phyloP scores from a whole-genome alignment of 2,797 vertebrate species.

The Enteromius fasciolatus region DNA sequence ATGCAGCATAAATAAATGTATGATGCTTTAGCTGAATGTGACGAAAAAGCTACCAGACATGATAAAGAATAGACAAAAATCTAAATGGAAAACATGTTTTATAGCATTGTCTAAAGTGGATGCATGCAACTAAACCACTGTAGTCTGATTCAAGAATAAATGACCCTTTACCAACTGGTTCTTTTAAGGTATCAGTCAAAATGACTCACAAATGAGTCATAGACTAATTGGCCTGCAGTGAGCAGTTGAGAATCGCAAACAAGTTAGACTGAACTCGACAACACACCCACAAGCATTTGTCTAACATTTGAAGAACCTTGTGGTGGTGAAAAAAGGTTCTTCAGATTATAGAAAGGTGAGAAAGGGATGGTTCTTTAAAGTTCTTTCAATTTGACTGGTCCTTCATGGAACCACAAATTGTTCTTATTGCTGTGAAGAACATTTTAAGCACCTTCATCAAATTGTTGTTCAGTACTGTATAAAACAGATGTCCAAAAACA shows the following conservation, averaged over 20 bases:
- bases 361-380: too few species aligned
- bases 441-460: not conserved
- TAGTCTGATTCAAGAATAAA: not conserved
- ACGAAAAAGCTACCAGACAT: not conserved
- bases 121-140: not conserved
- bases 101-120: not conserved
- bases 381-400: too few species aligned
- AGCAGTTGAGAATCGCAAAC: not conserved
- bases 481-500: not conserved
- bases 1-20: not conserved
- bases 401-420: too few species aligned
- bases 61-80: not conserved
- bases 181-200: constrained; percentile 2
- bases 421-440: too few species aligned
- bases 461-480: not conserved
- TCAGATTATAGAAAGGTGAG: too few species aligned
- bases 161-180: not conserved
- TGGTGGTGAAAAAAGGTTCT: too few species aligned
- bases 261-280: not conserved
- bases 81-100: not conserved
- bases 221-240: not conserved
- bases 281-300: too few species aligned
- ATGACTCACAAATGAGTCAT: not conserved
- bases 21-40: not conserved
- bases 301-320: too few species aligned